Percentiles rank a stretch among this genome's conserved stretches.
phyloP scores from a whole-genome alignment of 2,888 invertebrate genomes.

The Gastrophysa polygoni region DNA sequence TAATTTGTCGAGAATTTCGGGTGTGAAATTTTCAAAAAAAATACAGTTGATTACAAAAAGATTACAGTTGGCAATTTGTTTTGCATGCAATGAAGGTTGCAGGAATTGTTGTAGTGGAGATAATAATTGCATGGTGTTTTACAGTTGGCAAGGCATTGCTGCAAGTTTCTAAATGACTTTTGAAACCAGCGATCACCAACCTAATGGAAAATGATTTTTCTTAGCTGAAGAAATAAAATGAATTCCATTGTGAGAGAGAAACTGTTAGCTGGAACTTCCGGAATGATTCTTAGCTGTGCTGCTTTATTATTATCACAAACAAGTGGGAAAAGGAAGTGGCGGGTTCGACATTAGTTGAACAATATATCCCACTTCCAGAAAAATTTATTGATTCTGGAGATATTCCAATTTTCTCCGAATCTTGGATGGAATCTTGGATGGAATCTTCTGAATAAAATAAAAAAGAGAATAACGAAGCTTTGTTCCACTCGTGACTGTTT shows the following conservation, averaged over 20 bases:
- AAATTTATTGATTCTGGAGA: not conserved
- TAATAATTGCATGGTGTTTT: not conserved
- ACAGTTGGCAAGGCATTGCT: not conserved
- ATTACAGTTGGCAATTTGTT: not conserved
- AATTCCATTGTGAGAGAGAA: not conserved
- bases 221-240: not conserved
- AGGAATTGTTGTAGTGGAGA: not conserved
- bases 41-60: too few species aligned
- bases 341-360: not conserved
- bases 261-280: not conserved
- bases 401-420: not conserved
- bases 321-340: not conserved
- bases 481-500: constrained; percentile 1
- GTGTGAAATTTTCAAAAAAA: too few species aligned
- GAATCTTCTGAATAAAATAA: not conserved
- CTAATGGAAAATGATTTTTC: not conserved
- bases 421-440: not conserved
- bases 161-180: not conserved
- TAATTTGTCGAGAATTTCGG: too few species aligned
- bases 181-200: not conserved
- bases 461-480: not conserved
- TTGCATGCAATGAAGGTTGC: not conserved
- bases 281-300: not conserved
- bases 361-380: not conserved
- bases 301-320: not conserved